Evolutionary conservation across 2,797 vertebrate genomes (phyloP), one percentile per base, ranked within the genome.

Genomic region (Anniella stebbinsi): DNA sequence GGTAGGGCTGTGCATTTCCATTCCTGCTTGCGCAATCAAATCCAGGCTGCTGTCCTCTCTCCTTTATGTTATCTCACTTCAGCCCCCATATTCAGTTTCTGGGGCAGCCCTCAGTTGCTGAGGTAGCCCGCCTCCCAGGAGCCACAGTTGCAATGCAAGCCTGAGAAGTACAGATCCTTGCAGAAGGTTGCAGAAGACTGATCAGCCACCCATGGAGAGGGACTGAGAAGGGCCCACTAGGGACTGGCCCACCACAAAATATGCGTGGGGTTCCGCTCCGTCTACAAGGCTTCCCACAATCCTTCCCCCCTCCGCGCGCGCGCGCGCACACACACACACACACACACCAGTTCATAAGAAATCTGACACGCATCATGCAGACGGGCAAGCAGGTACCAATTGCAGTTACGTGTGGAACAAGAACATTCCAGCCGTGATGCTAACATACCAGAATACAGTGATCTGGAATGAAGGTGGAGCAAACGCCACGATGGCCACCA

Each of bases 401-500:
- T 33, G 48, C 41, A 48, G 10, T 41, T 75, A 18, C 8, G n/a
- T 75, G n/a, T 18, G 38, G n/a, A 38, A 72, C 15, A 33, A 38
- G 72, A 75, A n/a, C 77, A 36, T n/a, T 80, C 51, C 36, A 15
- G 28, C 78, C 15, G 6, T n/a, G 78, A 21, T 21, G 33, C 6
- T 25, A 33, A 45, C 15, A 5, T 18, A 41, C 70, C 51, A 63
- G 7, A 60, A 15, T 36, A 1, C 2, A 30, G 25, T 17, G 9
- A 36, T n/a, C 3, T 21, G 67, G 76, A 11, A 57, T 2, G 41
- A 41, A 66, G 60, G 33, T 5, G 15, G 12, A 33, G 25, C 23
- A 2, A 38, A 18, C 9, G 25, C 51, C 36, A 18, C 21, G 1
- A 9, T 33, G 2, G 33, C 0, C 10, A 54, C 6, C 21, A 4